These are phyloP conservation scores for Morinoia aosen DNA, from an alignment of 2,888 invertebrate genomes.

Conservation along the genomic window DNA sequence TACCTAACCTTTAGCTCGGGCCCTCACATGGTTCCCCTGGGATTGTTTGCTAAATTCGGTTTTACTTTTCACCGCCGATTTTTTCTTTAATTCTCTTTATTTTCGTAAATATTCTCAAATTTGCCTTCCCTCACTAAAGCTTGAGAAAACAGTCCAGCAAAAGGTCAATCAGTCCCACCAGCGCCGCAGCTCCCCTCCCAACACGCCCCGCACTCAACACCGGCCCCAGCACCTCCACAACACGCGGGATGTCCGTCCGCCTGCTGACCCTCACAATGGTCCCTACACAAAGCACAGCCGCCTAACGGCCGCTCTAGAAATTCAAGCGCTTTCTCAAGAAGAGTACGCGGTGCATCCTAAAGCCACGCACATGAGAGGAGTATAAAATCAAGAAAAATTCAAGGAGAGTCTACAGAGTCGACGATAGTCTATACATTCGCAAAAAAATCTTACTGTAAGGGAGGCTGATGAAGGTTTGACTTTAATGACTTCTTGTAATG, in stretches of 20 bases:
- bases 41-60: too few relatives aligned
- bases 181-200: too few relatives aligned
- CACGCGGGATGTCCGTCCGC: neutral
- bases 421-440: neutral
- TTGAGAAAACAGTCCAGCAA: too few relatives aligned
- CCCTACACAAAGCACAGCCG: neutral
- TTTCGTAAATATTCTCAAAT: too few relatives aligned
- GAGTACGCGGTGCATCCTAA: neutral
- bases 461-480: neutral
- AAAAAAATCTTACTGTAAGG: neutral
- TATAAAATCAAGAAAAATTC: neutral
- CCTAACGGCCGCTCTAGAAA: constrained; percentile 14
- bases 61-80: too few relatives aligned
- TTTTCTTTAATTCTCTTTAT: too few relatives aligned
- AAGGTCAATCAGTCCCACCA: too few relatives aligned
- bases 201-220: neutral
- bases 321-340: constrained; percentile 5
- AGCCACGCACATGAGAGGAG: neutral
- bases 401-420: neutral
- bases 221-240: neutral
- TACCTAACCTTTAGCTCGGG: too few relatives aligned
- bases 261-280: neutral
- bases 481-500: neutral
- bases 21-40: too few relatives aligned
- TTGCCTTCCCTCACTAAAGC: too few relatives aligned